Base-by-base conservation (phyloP, 1,140 invertebrate genomes). In the Leucophenga varia region DNA sequence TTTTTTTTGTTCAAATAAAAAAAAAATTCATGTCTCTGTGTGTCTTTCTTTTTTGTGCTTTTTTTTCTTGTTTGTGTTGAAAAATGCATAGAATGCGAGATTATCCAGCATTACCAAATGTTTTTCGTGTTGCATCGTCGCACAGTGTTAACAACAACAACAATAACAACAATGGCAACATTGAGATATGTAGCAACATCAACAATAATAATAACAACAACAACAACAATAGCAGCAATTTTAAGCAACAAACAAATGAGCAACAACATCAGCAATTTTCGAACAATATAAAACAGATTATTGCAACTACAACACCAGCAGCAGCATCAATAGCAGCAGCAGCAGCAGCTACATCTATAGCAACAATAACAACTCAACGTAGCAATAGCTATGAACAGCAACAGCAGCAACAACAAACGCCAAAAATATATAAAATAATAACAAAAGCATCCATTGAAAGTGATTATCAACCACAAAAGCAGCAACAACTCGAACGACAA, bases 111-210 rank as follows among this genome's bases (percentile, higher is more conserved):
- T 59, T 74, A 40, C 71, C 71, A 32, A 74, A 71, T 71, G 71
- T 74, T 9, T 74, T 74, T 44, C 71, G 71, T 31, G 64, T 74
- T 43, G 64, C 61, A 35, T 73, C 65, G 30, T 53, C 70, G n/a
- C 64, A 65, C 36, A 73, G 64, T 45, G 61, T 73, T 19, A 64
- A 72, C 30, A 71, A 53, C 42, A 58, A 52, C 16, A 55, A 47
- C 32, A 32, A 47, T 34, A 52, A 52, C 20, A 56, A 45, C 34
- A 61, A 53, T 32, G 22, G n/a, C 17, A 52, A 47, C 30, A n/a
- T 34, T 12, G 31, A 38, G 8, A 46, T 19, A 34, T 42, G 28
- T 46, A 49, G 40, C 28, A 44, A 31, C 9, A 17, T 3, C 18
- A 43, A 39, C 32, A 55, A 42, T 7, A 39, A 25, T 34, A 37